Evolutionary conservation across 2,113 vertebrate genomes (phyloP).

Genomic region (Myanophis thanlyinensis): DNA sequence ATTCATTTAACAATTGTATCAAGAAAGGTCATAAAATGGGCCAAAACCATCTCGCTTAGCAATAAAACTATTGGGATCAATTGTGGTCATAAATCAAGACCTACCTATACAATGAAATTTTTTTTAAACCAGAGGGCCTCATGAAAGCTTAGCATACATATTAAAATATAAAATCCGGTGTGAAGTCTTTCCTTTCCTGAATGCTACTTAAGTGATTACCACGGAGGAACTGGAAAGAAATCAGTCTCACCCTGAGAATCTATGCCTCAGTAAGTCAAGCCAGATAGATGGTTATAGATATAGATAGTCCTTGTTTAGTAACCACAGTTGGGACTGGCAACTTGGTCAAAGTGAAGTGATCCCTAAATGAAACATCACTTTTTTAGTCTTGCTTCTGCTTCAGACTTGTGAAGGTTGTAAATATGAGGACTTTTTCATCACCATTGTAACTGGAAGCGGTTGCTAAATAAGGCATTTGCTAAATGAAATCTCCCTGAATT

Average conservation of each 20-base stretch:
- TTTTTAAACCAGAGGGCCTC: neutral
- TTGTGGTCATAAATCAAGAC: neutral
- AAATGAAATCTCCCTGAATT: neutral
- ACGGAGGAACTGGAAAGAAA: neutral
- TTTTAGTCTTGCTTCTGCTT: neutral
- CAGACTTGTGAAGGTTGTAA: neutral
- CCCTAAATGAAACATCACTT: neutral
- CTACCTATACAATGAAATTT: neutral
- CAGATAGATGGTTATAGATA: neutral
- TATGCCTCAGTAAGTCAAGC: neutral
- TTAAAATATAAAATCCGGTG: neutral
- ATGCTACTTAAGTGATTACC: neutral
- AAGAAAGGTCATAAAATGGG: neutral
- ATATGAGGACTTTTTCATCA: neutral
- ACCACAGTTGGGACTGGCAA: neutral
- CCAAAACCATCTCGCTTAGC: neutral
- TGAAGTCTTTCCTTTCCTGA: neutral
- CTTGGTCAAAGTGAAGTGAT: neutral
- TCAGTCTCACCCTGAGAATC: neutral
- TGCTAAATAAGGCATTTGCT: neutral
- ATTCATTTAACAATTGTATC: neutral
- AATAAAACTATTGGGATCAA: neutral
- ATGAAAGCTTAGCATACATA: neutral
- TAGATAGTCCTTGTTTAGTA: neutral
- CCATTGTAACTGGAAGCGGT: neutral